Base-by-base conservation (phyloP, 2,888 invertebrate species). In the Tridacna crocea region DNA sequence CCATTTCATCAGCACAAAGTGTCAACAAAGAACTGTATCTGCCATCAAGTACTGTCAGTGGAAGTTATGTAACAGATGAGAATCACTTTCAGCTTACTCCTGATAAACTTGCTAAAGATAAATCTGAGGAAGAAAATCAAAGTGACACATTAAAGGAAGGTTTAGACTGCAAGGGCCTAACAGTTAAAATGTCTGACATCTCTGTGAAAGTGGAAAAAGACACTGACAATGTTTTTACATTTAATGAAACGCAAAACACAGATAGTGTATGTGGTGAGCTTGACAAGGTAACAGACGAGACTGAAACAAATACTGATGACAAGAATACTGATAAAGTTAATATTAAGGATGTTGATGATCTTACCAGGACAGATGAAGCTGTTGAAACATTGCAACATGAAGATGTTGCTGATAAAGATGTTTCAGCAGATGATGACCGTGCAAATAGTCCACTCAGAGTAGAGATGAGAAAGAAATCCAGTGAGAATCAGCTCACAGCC, bases 391-490 rank as follows among this genome's bases (percentile, higher is more conserved):
- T 22, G 70, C 51, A 60, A 22, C 47, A n/a, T 10, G 22, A 48
- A 26, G n/a, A 3, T 55, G 47, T 19, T 63, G 47, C 15, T 22
- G 63, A 1, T 22, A n/a, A 36, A 58, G 46, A 27, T 17, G 36
- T 15, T 36, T 27, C 36, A 24, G 22, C 17, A 24, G 46, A 47
- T 47, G 60, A n/a, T n/a, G 36, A 58, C 0, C 47, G 26, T 63
- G 26, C 58, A 47, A 15, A n/a, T 68, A 24, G 22, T 55, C 24
- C 36, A 0, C 27, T 47, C n/a, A 26, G 24, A 24, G 78, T 80
- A 27, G 80, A 84, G 55, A 46, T 80, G 68, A 60, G 78, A 60
- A 47, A 24, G 46, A 78, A 78, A 55, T 60, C 61, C 46, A 55
- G 27, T 55, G 58, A 63, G 19, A 63, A 47, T 17, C 51, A 65